A percentile compares a stretch with the other conserved stretches of the same genome.
These are phyloP conservation scores for Pelecanus crispus DNA, from an alignment of 2,113 vertebrate genomes.

Conservation along the genomic window DNA sequence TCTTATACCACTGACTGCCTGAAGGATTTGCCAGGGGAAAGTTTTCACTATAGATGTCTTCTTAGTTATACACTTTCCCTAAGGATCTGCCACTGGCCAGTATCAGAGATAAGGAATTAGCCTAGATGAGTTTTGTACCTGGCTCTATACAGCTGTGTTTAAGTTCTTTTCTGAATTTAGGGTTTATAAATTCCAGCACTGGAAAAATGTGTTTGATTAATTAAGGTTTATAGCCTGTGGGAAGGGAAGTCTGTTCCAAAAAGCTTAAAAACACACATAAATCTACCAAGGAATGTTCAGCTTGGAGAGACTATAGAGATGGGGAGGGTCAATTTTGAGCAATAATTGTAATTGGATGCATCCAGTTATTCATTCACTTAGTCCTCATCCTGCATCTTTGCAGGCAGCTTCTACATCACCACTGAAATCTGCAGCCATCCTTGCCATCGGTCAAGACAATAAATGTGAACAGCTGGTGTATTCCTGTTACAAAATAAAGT, in stretches of 20 bases:
- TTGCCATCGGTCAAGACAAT: not conserved
- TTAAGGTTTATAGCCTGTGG: not conserved
- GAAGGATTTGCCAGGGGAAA: not conserved
- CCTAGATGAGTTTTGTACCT: not conserved
- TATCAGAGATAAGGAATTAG: not conserved
- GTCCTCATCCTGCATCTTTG: not conserved
- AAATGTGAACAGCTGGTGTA: not conserved
- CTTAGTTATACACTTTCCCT: not conserved
- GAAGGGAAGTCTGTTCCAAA: not conserved
- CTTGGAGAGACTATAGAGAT: not conserved
- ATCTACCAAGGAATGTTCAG: not conserved
- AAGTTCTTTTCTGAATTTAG: not conserved
- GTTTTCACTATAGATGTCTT: not conserved
- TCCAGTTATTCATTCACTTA: not conserved
- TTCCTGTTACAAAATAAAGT: not conserved
- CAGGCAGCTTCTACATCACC: not conserved
- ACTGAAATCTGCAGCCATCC: not conserved
- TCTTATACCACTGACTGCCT: not conserved
- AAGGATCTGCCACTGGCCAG: not conserved
- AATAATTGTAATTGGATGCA: not conserved
- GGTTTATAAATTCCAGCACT: not conserved
- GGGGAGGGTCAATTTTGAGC: not conserved
- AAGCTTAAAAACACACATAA: not conserved
- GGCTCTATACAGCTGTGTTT: not conserved
- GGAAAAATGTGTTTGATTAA: conserved; percentile 10